Evolutionary conservation across 2,797 vertebrate genomes (phyloP).

Genomic region (Aeoliscus strigatus): DNA sequence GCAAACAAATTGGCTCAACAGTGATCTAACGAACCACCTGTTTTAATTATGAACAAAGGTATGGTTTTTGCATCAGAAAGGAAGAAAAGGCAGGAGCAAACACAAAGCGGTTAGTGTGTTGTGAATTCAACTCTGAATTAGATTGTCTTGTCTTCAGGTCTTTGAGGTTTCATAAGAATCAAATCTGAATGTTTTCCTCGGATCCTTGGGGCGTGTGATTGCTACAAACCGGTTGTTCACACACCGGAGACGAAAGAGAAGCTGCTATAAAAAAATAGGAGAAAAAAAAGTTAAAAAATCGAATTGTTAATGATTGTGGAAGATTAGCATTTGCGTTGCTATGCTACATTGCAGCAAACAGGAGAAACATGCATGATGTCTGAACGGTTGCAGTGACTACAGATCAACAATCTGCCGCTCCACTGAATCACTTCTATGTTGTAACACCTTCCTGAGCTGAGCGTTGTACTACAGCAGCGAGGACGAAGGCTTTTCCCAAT

Average conservation of each 20-base stretch:
- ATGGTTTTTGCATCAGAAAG: too few relatives aligned
- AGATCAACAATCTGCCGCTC: not conserved
- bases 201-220: conserved; percentile 14
- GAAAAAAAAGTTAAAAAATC: too few relatives aligned
- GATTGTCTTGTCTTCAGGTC: too few relatives aligned
- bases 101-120: too few relatives aligned
- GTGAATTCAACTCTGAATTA: too few relatives aligned
- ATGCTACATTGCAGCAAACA: not conserved
- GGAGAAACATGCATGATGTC: not conserved
- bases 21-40: too few relatives aligned
- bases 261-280: conserved; percentile 2
- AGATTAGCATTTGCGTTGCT: not conserved
- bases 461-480: conserved; percentile 8
- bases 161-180: too few relatives aligned
- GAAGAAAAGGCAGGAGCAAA: too few relatives aligned
- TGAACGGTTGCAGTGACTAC: conserved; percentile 1
- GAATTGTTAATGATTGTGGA: conserved; percentile 7
- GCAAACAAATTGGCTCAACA: too few relatives aligned
- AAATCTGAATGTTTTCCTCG: too few relatives aligned
- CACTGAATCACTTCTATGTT: not conserved
- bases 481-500: conserved; percentile 19
- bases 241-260: conserved; percentile 3
- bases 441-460: conserved; percentile 16
- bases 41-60: too few relatives aligned
- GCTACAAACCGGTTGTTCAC: conserved; percentile 11